Evolutionary conservation across 2,888 invertebrate species (phyloP), one percentile per base, ranked within the genome.

Genomic region (Nebria brevicollis): DNA sequence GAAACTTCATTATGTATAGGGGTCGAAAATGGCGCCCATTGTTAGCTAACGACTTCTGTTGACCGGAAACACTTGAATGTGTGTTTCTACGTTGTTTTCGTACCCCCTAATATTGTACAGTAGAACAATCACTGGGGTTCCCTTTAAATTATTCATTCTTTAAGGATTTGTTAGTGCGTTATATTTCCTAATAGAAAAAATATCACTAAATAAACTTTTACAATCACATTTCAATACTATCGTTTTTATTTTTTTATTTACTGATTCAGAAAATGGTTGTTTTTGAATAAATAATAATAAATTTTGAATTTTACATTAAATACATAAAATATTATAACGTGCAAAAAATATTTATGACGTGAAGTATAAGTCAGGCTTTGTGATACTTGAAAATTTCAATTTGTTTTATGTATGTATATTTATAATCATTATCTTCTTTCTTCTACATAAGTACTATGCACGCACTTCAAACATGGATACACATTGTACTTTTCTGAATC

Each of bases 11-110:
- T 77, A 77, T 68, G 68, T 43, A 20, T 13, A 66, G 76, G 68
- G 66, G 76, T 70, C 26, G 54, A 66, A 70, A 77, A 70, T 54
- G 43, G 77, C 42, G 43, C 54, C 70, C 70, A 77, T 77, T 77
- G 70, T 77, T 43, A 70, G 77, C 54, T 77, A 77, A 77, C 70
- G 77, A 77, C 77, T 77, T 54, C 13, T 77, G 77, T 70, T 77
- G 77, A 77, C 77, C 77, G 70, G 77, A 84, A 84, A 82, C 77
- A 75, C 81, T 76, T 76, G 68, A 7, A n/a, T 65, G 65, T 75
- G 65, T 34, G 65, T 75, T 34, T 26, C 64, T 72, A 26, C 34
- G 25, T 72, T 41, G 72, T 41, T 26, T 72, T 72, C 34, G 3
- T 54, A 54, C 54, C 54, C 54, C 8, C 8, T 54, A 34, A 4